Percentiles rank a stretch among this genome's conserved stretches.
These are phyloP conservation scores for Galeopterus variegatus DNA, from an alignment of 2,113 vertebrate species.

Conservation along the genomic window DNA sequence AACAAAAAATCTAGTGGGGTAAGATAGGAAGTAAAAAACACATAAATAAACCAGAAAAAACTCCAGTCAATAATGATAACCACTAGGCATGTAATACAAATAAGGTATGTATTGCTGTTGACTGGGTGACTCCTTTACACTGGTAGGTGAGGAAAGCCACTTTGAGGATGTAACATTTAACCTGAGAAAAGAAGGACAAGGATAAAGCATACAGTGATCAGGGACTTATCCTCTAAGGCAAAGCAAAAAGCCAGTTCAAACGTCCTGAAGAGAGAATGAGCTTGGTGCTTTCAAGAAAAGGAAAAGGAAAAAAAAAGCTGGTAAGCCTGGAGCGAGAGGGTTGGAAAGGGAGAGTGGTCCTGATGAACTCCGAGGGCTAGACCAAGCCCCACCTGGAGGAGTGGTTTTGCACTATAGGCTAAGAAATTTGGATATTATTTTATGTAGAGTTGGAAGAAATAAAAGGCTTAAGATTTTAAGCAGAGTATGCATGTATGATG, in stretches of 20 bases:
- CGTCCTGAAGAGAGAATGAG: neutral
- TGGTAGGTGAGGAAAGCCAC: neutral
- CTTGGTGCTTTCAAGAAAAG: neutral
- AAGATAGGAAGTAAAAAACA: neutral
- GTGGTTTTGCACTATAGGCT: neutral
- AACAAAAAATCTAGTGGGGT: neutral
- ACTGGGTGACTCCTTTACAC: neutral
- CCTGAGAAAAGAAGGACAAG: neutral
- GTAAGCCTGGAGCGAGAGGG: too few relatives aligned
- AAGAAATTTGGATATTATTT: neutral
- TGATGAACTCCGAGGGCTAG: neutral
- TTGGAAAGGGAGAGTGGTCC: rapidly evolving
- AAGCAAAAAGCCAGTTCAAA: neutral
- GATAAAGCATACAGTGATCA: rapidly evolving
- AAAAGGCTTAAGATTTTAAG: neutral
- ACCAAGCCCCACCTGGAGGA: neutral
- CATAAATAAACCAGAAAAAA: neutral
- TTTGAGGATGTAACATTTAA: neutral
- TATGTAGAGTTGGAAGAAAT: neutral
- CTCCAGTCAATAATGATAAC: too few relatives aligned
- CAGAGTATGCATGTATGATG: neutral
- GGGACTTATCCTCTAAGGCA: neutral
- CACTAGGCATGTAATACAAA: neutral
- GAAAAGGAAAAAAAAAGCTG: neutral
- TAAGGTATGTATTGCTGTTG: rapidly evolving